A percentile compares a stretch with the other conserved stretches of the same genome.
phyloP scores from a whole-genome alignment of 2,888 invertebrate species.

The Frankliniella fusca region DNA sequence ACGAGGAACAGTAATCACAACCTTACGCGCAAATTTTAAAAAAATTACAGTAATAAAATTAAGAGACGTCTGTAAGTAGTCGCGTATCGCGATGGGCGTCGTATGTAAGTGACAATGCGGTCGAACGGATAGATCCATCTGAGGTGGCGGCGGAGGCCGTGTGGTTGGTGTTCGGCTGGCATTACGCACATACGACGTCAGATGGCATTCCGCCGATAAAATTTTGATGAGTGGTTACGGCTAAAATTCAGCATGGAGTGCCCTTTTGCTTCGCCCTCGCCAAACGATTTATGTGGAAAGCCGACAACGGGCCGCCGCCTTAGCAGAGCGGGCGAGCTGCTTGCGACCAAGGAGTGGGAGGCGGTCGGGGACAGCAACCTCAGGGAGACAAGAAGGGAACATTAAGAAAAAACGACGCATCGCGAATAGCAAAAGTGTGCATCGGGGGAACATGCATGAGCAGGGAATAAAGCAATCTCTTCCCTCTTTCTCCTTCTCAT shows the following conservation, averaged over 20 bases:
- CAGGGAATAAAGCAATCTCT: slow-evolving; percentile 13
- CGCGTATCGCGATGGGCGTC: not conserved
- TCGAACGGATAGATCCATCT: too few species aligned
- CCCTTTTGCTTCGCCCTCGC: slow-evolving; percentile 18
- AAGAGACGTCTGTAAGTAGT: too few species aligned
- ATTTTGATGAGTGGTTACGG: slow-evolving; percentile 25
- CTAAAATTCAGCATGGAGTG: slow-evolving; percentile 18
- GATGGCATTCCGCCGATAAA: slow-evolving; percentile 14
- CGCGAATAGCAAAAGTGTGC: slow-evolving; percentile 12
- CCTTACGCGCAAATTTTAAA: too few species aligned
- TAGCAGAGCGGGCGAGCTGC: not conserved
- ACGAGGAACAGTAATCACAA: too few species aligned
- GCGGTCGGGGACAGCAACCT: not conserved
- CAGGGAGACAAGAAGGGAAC: not conserved
- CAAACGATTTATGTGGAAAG: slow-evolving; percentile 25
- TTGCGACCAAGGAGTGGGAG: not conserved
- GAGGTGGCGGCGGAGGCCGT: not conserved
- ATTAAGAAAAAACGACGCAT: slow-evolving; percentile 23
- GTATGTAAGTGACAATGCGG: slow-evolving; percentile 1
- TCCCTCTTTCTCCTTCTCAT: not conserved
- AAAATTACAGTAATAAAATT: too few species aligned
- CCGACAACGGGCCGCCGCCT: slow-evolving; percentile 2
- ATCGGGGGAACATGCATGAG: slow-evolving; percentile 9
- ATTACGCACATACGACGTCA: not conserved
- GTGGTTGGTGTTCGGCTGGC: not conserved